These are phyloP conservation scores for Saxidomus purpurata DNA, from an alignment of 1,140 invertebrate genomes.

Conservation along the genomic window DNA sequence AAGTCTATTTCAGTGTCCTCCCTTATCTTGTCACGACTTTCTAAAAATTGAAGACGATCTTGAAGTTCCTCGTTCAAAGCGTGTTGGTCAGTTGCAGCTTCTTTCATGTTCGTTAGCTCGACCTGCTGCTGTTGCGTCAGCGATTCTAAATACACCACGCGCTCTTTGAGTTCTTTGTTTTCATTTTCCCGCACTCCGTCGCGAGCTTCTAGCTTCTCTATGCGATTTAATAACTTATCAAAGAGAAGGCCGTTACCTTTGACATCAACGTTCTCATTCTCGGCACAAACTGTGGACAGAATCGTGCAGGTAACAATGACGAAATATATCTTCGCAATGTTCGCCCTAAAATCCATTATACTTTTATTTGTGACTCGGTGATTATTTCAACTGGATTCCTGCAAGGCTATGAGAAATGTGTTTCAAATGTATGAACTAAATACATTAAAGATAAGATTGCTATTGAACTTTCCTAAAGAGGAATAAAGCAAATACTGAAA, in stretches of 20 bases:
- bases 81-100: background rate
- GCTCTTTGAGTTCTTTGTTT: background rate
- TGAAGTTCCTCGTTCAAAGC: background rate
- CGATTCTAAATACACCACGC: background rate
- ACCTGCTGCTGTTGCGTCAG: background rate
- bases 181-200: background rate
- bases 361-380: too few relatives aligned
- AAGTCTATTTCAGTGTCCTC: background rate
- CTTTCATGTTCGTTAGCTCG: background rate
- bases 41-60: background rate
- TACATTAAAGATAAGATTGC: too few relatives aligned
- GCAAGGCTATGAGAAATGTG: too few relatives aligned
- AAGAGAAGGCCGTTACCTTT: background rate
- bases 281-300: too few relatives aligned
- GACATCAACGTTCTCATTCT: background rate
- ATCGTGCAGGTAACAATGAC: too few relatives aligned
- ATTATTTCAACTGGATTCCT: too few relatives aligned
- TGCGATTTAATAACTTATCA: background rate
- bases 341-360: too few relatives aligned
- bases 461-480: too few relatives aligned
- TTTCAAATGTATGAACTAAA: too few relatives aligned
- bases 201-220: background rate
- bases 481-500: too few relatives aligned
- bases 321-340: too few relatives aligned
- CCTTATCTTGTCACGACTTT: background rate